Evolutionary conservation across 2,888 invertebrate genomes (phyloP), one percentile per base, ranked within the genome.

Genomic region (Argyra leucocephala): DNA sequence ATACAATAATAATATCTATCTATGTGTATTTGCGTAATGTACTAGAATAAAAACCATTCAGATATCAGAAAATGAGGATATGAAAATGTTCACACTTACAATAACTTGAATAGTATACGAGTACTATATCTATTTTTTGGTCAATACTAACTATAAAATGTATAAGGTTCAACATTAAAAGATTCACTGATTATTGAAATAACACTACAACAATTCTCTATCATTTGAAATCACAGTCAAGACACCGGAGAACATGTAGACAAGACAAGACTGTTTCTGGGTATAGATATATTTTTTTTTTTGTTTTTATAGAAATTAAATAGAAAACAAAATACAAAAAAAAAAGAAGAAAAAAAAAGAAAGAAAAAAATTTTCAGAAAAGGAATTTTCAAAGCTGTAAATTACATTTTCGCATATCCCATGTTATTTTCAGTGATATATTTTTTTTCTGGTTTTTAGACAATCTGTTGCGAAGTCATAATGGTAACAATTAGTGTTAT

Each of bases 221-320:
- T 48, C 48, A 48, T 48, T 48, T 48, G 48, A 48, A 48, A 48
- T 48, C 48, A 48, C 48, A 48, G 48, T 48, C n/a, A 18, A 15
- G 18, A 12, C 5, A 5, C 48, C 5, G n/a, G 5, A 5, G 18
- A 48, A 48, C 48, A 48, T 48, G 48, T 48, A 48, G 48, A 48
- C 48, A 48, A 48, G 48, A 48, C 15, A 48, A 48, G 18, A 48
- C 48, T 48, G 4, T 48, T n/a, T 15, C 5, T 48, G 12, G 4
- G 12, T 18, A 18, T 18, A 48, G 15, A 3, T 6, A 10, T 31
- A 1, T 31, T 31, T 31, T 31, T 7, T 31, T 6, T 1, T 31
- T 31, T 31, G 7, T 48, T 48, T 48, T n/a, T 48, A 5, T 48
- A 48, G n/a, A 48, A 48, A 1, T n/a, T 31, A 31, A 31, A 31